Percentiles rank a stretch among this genome's conserved stretches.
Conservation (phyloP, 2,888 invertebrate genomes). For the Polyommatus iphigenia region DNA sequence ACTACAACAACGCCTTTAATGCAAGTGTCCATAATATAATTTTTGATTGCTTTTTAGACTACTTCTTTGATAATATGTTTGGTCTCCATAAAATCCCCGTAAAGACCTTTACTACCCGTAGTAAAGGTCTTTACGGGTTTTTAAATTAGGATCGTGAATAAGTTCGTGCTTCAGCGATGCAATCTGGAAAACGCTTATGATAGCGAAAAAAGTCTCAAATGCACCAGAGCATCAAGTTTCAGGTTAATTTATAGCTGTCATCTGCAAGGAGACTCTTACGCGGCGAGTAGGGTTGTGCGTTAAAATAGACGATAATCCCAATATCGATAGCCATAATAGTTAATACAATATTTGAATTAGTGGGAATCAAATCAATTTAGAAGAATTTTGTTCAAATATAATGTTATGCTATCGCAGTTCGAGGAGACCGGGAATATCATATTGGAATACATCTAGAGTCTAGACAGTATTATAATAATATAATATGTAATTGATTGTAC, state of each 20-base stretch:
- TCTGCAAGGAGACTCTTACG: slow-evolving; percentile 39
- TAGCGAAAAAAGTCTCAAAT: slow-evolving; percentile 44
- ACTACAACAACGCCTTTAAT: neutral
- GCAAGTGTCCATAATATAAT: neutral
- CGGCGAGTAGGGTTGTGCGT: neutral
- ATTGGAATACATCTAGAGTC: too few species aligned
- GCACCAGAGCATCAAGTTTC: slow-evolving; percentile 44
- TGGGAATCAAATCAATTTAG: too few species aligned
- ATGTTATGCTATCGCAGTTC: too few species aligned
- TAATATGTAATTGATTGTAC: too few species aligned
- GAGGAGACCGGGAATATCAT: too few species aligned
- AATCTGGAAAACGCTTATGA: slow-evolving; percentile 43
- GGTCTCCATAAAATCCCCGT: too few species aligned
- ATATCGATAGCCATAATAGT: neutral
- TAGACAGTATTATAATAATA: too few species aligned
- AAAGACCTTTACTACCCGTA: neutral
- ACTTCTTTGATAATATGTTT: too few species aligned
- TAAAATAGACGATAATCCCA: neutral
- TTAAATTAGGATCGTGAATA: slow-evolving; percentile 18
- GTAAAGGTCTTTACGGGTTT: too few species aligned
- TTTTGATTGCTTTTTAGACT: too few species aligned
- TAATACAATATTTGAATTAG: too few species aligned
- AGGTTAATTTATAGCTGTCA: slow-evolving; percentile 46
- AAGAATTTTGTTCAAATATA: too few species aligned
- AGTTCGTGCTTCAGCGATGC: slow-evolving; percentile 31